Conservation (phyloP, 2,113 vertebrate species). For the Callorhinus ursinus region DNA sequence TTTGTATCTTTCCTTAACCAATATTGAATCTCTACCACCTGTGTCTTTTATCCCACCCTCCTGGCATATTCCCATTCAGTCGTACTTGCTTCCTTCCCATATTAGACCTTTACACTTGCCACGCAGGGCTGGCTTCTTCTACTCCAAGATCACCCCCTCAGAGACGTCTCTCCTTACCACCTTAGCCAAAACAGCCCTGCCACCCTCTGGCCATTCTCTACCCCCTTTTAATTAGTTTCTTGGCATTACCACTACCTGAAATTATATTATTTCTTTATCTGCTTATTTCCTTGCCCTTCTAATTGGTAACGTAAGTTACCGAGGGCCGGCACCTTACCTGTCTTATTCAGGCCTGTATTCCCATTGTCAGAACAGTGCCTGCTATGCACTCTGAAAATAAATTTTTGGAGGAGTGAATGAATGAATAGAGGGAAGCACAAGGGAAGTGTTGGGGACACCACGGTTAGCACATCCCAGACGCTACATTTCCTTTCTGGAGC, state of each 20-base stretch:
- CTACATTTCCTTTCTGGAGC: not conserved
- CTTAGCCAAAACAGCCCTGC: not conserved
- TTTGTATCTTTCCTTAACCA: not conserved
- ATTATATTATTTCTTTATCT: not conserved
- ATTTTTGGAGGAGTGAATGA: not conserved
- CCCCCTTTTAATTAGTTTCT: not conserved
- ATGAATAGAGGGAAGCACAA: not conserved
- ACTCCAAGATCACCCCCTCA: not conserved
- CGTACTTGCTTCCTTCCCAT: not conserved
- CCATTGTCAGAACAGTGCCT: not conserved
- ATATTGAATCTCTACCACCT: not conserved
- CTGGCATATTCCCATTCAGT: not conserved
- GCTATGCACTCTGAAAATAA: not conserved
- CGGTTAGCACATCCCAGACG: not conserved
- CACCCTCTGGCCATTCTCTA: not conserved
- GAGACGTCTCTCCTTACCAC: not conserved
- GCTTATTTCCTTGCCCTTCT: not conserved
- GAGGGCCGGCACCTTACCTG: not conserved
- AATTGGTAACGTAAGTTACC: not conserved
- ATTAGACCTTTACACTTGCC: too few species aligned
- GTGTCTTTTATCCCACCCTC: not conserved
- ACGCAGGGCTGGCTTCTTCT: not conserved
- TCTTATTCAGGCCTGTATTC: not conserved
- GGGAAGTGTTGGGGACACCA: not conserved
- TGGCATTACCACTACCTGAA: not conserved